phyloP scores from a whole-genome alignment of 2,113 vertebrate genomes.

The Oreotrochilus melanogaster region DNA sequence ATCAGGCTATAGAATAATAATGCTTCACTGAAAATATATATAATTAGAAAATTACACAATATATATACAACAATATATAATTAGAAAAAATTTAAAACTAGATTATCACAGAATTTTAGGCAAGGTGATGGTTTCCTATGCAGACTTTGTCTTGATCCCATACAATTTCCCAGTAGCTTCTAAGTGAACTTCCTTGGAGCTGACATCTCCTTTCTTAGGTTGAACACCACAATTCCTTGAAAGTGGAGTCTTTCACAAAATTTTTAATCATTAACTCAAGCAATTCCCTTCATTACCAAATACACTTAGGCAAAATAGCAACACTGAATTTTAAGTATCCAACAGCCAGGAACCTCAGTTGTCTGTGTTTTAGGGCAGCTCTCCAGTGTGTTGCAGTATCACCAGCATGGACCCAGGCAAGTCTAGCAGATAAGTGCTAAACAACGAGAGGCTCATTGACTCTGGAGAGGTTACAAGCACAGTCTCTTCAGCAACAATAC shows the following conservation, averaged over 20 bases:
- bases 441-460: not conserved
- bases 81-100: not conserved
- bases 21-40: not conserved
- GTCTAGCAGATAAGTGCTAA: not conserved
- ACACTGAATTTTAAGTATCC: not conserved
- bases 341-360: not conserved
- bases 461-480: not conserved
- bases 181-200: not conserved
- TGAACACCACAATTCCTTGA: not conserved
- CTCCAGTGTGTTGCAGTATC: not conserved
- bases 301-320: not conserved
- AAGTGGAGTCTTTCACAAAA: not conserved
- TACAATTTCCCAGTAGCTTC: not conserved
- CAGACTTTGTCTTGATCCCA: not conserved
- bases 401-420: not conserved
- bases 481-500: not conserved
- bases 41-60: not conserved
- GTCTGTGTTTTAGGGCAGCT: not conserved
- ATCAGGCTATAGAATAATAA: not conserved
- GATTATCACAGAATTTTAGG: not conserved
- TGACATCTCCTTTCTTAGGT: not conserved
- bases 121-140: not conserved
- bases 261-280: not conserved
- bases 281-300: not conserved
- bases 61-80: not conserved